phyloP scores from a whole-genome alignment of 2,797 vertebrate species.

The Alcedo atthis region DNA sequence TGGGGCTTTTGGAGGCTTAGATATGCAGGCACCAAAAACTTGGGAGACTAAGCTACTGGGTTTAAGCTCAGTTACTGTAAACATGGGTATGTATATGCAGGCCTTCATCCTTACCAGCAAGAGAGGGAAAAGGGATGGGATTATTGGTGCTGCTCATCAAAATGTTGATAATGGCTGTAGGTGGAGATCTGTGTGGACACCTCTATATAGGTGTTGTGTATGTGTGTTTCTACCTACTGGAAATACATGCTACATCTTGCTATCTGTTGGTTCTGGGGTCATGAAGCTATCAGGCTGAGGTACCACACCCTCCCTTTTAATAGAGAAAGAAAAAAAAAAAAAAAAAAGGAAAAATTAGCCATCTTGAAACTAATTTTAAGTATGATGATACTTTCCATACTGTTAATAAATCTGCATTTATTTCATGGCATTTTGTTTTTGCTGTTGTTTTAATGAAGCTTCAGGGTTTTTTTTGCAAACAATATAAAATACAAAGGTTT shows the following conservation, averaged over 20 bases:
- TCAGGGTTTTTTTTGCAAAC: not conserved
- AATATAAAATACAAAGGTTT: not conserved
- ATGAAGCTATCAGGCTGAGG: not conserved
- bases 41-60: not conserved
- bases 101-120: not conserved
- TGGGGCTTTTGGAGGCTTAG: not conserved
- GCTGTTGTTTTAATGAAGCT: not conserved
- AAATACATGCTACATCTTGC: not conserved
- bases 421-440: not conserved
- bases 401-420: not conserved
- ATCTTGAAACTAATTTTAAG: not conserved
- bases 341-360: not conserved
- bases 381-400: not conserved
- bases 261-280: not conserved
- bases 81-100: not conserved
- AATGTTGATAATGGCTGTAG: not conserved
- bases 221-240: too few relatives aligned
- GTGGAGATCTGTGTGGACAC: not conserved
- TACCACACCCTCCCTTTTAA: not conserved
- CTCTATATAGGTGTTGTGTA: rapidly evolving
- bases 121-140: not conserved
- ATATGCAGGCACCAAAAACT: not conserved
- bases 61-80: not conserved
- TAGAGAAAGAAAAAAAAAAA: not conserved
- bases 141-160: rapidly evolving